Conservation (phyloP, 2,113 vertebrate genomes). For the Ophiodon elongatus region DNA sequence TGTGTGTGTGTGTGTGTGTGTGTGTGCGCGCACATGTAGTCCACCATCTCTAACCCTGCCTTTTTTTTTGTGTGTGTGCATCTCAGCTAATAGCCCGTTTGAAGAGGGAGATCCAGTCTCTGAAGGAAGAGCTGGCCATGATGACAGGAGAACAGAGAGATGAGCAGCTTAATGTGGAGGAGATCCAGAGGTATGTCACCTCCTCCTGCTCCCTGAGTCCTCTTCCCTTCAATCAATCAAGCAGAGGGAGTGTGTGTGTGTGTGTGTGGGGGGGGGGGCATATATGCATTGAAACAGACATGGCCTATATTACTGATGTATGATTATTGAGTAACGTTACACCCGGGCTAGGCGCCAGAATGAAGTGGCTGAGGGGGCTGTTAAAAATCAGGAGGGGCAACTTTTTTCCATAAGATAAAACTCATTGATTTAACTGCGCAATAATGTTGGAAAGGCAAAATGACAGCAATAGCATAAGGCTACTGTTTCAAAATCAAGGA, state of each 20-base stretch:
- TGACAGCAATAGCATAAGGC: not conserved
- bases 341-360: not conserved
- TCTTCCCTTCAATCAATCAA: not conserved
- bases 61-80: conserved; percentile 15
- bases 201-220: not conserved
- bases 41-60: not conserved
- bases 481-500: not conserved
- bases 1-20: conserved; percentile 8
- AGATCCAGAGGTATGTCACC: conserved; percentile 86
- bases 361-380: too few relatives aligned
- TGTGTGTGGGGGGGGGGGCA: not conserved
- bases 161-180: conserved; percentile 86
- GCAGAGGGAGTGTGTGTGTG: not conserved
- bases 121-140: conserved; percentile 91
- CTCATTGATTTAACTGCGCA: not conserved
- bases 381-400: too few relatives aligned
- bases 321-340: not conserved
- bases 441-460: not conserved
- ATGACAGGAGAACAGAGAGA: conserved; percentile 88
- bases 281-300: not conserved
- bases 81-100: conserved; percentile 89
- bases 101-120: conserved; percentile 89
- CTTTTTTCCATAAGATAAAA: too few relatives aligned
- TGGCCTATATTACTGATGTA: not conserved
- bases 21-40: not conserved